Evolutionary conservation across 2,113 vertebrate genomes (phyloP).

Genomic region (Dicentrarchus labrax): DNA sequence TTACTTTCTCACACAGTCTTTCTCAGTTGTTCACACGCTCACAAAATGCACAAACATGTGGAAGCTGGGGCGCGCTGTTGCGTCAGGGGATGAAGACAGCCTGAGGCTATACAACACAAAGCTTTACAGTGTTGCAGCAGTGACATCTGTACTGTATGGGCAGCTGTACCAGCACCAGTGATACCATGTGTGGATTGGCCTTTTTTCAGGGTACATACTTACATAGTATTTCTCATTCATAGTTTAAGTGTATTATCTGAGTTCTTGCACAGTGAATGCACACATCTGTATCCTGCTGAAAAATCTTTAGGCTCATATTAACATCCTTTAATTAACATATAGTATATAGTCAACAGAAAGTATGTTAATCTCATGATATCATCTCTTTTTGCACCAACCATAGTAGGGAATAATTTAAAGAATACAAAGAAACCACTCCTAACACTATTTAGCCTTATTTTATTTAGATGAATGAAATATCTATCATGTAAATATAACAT

Average conservation of each 20-base stretch:
- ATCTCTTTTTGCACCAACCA: not conserved
- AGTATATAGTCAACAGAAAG: no score
- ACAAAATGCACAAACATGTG: not conserved
- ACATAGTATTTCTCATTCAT: not conserved
- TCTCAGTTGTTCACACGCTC: constrained; percentile 2
- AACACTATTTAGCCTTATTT: not conserved
- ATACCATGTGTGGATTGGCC: constrained; percentile 1
- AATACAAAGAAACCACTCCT: not conserved
- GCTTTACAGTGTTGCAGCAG: constrained; percentile 14
- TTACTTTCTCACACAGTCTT: constrained; percentile 24
- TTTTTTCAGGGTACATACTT: not conserved
- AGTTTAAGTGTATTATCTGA: not conserved
- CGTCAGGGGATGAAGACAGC: constrained; percentile 30
- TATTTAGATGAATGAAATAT: no score
- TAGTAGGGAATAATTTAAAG: not conserved
- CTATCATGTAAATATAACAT: no score
- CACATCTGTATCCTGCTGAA: not conserved
- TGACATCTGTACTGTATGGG: constrained; percentile 17
- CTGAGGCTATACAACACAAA: constrained; percentile 21
- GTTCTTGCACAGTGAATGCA: not conserved
- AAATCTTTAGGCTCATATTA: not conserved
- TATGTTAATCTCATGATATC: not conserved
- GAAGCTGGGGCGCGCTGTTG: not conserved
- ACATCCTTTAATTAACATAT: not conserved
- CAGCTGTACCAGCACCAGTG: not conserved